These are phyloP conservation scores for Caenorhabditis angaria DNA, from an alignment of 2,888 invertebrate species.

Conservation along the genomic window DNA sequence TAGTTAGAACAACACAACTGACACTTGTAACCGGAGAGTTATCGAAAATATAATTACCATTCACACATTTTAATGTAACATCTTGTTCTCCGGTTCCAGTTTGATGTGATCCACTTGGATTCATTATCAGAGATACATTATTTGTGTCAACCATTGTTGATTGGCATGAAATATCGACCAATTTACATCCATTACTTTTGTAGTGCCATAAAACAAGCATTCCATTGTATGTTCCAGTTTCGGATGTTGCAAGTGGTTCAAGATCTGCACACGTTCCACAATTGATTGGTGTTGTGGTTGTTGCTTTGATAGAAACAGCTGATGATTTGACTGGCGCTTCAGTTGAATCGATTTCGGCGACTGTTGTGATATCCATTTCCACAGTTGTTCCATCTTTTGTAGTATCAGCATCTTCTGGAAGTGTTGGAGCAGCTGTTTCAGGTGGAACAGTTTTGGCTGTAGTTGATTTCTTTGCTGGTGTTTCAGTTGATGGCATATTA, in stretches of 20 bases:
- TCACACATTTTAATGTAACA: conserved; percentile 26
- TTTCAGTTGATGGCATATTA: conserved; percentile 29
- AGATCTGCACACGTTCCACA: conserved; percentile 24
- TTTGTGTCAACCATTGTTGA: conserved; percentile 21
- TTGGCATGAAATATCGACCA: conserved; percentile 36
- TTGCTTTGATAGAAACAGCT: neutral
- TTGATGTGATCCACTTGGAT: conserved; percentile 20
- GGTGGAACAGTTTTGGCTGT: conserved; percentile 21
- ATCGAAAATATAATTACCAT: conserved; percentile 28
- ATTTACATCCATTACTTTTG: conserved; percentile 22
- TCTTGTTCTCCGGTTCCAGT: conserved; percentile 22
- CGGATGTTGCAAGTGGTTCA: conserved; percentile 16
- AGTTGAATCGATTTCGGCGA: conserved; percentile 21
- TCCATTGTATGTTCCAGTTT: conserved; percentile 25
- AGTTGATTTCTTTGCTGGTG: conserved; percentile 24
- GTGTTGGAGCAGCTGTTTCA: conserved; percentile 25
- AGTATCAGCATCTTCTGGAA: conserved; percentile 30
- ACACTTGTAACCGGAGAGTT: conserved; percentile 20
- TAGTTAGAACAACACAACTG: conserved; percentile 12
- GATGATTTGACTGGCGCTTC: conserved; percentile 6
- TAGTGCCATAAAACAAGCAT: conserved; percentile 39
- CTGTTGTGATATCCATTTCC: conserved; percentile 11
- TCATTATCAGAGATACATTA: conserved; percentile 22
- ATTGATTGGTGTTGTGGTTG: conserved; percentile 12
- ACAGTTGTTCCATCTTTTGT: conserved; percentile 8